A percentile compares a stretch with the other conserved stretches of the same genome.
Conservation (phyloP, 2,888 invertebrate genomes). For the Hirtodrosophila trivittata region DNA sequence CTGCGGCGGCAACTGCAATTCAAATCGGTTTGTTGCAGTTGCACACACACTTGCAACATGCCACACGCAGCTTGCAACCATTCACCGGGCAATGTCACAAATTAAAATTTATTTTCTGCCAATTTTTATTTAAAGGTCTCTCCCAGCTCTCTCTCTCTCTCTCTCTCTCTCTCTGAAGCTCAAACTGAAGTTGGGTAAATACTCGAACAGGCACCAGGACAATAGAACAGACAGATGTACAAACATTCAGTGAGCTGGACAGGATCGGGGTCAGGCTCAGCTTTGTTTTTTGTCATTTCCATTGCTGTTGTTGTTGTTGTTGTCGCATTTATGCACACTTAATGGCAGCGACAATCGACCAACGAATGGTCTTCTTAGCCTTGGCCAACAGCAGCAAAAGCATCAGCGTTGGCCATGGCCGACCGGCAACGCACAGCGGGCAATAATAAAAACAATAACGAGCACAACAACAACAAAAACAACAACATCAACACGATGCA, state of each 20-base stretch:
- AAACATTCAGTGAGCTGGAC: slow-evolving; percentile 31
- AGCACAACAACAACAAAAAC: slow-evolving; percentile 32
- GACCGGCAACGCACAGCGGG: slow-evolving; percentile 40
- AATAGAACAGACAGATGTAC: slow-evolving; percentile 3
- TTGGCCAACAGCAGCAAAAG: slow-evolving; percentile 41
- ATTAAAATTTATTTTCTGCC: slow-evolving; percentile 66
- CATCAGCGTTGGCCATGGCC: slow-evolving; percentile 3
- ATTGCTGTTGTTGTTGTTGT: slow-evolving; percentile 43
- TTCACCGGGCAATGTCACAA: slow-evolving; percentile 50
- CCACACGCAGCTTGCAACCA: slow-evolving; percentile 7
- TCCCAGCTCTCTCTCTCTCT: too few relatives aligned
- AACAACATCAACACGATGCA: slow-evolving; percentile 14
- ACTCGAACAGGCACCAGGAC: too few relatives aligned
- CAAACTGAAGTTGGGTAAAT: too few relatives aligned
- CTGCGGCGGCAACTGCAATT: background rate
- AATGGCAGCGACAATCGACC: slow-evolving; percentile 74
- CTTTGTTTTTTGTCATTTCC: slow-evolving; percentile 22
- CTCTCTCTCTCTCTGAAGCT: too few relatives aligned
- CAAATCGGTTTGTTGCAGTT: slow-evolving; percentile 14
- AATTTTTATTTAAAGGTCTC: slow-evolving; percentile 66
- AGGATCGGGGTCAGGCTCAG: slow-evolving; percentile 23
- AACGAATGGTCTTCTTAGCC: slow-evolving; percentile 64
- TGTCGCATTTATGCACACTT: slow-evolving; percentile 68
- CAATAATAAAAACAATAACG: slow-evolving; percentile 70
- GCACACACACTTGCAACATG: slow-evolving; percentile 5